Percentiles rank a stretch among this genome's conserved stretches.
Evolutionary conservation across 92 coral and sea anemone genomes (phyloP).

Genomic region (Plumapathes pennacea): DNA sequence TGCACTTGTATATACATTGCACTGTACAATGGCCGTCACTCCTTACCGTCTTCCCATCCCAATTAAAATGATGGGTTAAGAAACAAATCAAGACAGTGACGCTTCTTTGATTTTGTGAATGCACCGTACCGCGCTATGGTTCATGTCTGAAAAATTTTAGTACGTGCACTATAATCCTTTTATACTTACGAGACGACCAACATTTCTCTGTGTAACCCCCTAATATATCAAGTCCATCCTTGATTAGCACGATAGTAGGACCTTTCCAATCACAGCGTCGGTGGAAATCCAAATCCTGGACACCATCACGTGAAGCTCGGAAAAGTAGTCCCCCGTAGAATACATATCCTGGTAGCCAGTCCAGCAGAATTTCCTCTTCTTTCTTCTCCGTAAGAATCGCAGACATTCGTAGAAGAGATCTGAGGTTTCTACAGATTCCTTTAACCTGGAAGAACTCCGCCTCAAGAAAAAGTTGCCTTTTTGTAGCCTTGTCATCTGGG

Average conservation of each 20-base stretch:
- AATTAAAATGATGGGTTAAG: no score
- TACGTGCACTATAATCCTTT: no score
- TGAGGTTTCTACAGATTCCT: conserved; percentile 13
- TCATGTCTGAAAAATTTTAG: no score
- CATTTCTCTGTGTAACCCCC: conserved; percentile 41
- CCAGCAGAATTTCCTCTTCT: conserved; percentile 9
- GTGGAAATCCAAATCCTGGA: conserved; percentile 28
- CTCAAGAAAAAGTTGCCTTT: conserved; percentile 26
- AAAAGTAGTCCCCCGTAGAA: conserved; percentile 5
- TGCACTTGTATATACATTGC: no score
- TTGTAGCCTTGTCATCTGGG: conserved; percentile 29
- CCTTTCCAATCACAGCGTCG: conserved; percentile 43
- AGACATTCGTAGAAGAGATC: background rate
- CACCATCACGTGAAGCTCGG: conserved; percentile 19
- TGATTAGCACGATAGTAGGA: conserved; percentile 19
- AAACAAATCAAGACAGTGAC: no score
- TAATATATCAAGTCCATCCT: conserved; percentile 20
- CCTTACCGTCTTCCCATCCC: no score
- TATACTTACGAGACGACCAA: conserved; percentile 37
- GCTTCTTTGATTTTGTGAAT: no score
- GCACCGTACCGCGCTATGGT: no score
- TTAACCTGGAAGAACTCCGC: conserved; percentile 49
- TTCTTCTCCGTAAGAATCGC: conserved; percentile 2
- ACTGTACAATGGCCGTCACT: no score
- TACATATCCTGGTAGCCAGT: conserved; percentile 17